Evolutionary conservation across 2,797 vertebrate species (phyloP).

Genomic region (Pangasius krempfi): DNA sequence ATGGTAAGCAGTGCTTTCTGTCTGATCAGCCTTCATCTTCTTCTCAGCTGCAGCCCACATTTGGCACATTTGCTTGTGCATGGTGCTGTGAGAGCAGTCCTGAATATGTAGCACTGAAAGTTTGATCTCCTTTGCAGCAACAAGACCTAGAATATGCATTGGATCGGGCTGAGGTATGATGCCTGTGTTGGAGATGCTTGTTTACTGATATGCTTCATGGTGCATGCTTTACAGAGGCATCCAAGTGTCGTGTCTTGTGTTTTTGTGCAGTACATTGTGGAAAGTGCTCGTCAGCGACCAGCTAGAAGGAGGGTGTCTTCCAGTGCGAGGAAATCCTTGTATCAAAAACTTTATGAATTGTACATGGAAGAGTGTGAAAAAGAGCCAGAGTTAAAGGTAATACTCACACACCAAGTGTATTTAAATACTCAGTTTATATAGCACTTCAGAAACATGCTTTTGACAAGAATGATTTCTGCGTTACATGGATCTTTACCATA

Average conservation of each 20-base stretch:
- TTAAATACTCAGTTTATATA: not conserved
- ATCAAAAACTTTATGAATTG: constrained; percentile 98
- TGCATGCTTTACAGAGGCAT: not conserved
- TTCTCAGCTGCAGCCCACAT: not conserved
- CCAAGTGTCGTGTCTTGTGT: not conserved
- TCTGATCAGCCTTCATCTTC: not conserved
- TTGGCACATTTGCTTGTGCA: not conserved
- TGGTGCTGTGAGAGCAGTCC: not conserved
- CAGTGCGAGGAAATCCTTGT: constrained; percentile 88
- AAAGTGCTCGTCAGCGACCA: constrained; percentile 96
- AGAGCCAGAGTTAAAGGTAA: constrained; percentile 97
- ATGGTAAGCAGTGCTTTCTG: constrained; percentile 70
- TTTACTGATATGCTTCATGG: not conserved
- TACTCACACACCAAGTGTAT: not conserved
- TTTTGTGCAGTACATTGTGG: constrained; percentile 89
- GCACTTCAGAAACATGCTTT: not conserved
- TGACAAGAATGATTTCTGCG: not conserved
- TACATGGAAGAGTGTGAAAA: constrained; percentile 99
- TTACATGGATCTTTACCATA: not conserved
- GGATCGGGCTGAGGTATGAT: constrained; percentile 96
- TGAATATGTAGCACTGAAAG: constrained; percentile 15
- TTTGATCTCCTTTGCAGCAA: constrained; percentile 77
- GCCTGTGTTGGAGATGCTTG: not conserved
- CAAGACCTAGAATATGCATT: constrained; percentile 97
- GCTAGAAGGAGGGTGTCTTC: constrained; percentile 90